These are phyloP conservation scores for Symphodus melops DNA, from an alignment of 2,113 vertebrate genomes.

Conservation along the genomic window DNA sequence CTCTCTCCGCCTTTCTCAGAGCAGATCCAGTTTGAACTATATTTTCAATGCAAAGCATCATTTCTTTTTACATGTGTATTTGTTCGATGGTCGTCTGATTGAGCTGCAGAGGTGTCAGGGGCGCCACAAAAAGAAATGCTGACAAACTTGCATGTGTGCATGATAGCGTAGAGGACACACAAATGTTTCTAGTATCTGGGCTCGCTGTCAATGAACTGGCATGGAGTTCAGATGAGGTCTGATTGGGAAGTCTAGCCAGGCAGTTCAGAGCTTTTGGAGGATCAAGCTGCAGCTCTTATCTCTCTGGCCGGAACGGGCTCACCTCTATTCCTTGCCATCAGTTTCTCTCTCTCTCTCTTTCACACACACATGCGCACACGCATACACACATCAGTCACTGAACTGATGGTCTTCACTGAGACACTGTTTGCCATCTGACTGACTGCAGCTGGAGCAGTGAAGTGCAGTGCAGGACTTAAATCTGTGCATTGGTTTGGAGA, in stretches of 20 bases:
- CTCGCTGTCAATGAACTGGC: slow-evolving; percentile 26
- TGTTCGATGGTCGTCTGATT: slow-evolving; percentile 2
- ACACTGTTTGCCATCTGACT: slow-evolving; percentile 39
- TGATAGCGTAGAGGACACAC: background rate
- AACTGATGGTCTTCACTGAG: slow-evolving; percentile 21
- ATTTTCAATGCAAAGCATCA: slow-evolving; percentile 10
- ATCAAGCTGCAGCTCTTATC: slow-evolving; percentile 65
- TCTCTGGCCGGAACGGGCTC: slow-evolving; percentile 56
- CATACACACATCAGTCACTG: background rate
- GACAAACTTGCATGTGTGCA: background rate
- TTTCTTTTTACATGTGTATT: background rate
- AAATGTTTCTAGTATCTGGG: background rate
- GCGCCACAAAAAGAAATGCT: slow-evolving; percentile 10
- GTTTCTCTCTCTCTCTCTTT: background rate
- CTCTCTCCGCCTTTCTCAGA: background rate
- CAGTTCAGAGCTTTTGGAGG: slow-evolving; percentile 42
- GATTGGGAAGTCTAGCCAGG: slow-evolving; percentile 36
- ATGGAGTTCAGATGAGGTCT: slow-evolving; percentile 26
- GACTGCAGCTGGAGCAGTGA: slow-evolving; percentile 35
- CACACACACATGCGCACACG: background rate
- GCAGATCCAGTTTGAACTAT: slow-evolving; percentile 23
- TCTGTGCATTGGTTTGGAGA: slow-evolving; percentile 1
- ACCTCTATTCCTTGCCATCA: slow-evolving; percentile 49
- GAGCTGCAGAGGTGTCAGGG: background rate
- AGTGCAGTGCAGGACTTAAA: slow-evolving; percentile 21